Conservation (phyloP, 2,113 vertebrate species). For the Neomonachus schauinslandi region DNA sequence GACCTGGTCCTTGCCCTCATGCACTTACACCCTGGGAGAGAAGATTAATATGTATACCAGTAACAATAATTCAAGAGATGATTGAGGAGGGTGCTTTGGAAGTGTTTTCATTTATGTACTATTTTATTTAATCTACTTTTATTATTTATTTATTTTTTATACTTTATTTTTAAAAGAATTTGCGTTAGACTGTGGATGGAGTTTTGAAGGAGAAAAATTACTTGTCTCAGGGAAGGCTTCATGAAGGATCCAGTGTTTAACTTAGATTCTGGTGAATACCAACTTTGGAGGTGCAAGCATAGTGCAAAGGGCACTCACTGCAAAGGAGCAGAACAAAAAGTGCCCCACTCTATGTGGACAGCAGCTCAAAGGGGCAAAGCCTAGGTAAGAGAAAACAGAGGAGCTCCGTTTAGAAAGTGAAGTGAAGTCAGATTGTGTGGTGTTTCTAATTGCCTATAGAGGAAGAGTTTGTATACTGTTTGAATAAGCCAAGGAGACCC, state of each 20-base stretch:
- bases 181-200: neutral
- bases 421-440: neutral
- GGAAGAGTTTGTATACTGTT: neutral
- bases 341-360: fast-evolving
- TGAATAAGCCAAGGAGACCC: neutral
- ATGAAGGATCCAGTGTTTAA: neutral
- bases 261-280: neutral
- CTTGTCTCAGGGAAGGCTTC: neutral
- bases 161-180: neutral
- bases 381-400: neutral
- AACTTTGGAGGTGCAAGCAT: neutral
- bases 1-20: neutral
- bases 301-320: neutral
- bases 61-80: neutral
- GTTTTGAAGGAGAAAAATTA: neutral
- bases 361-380: neutral
- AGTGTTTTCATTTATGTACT: neutral
- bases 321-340: neutral
- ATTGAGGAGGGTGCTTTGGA: neutral
- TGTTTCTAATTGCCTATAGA: neutral
- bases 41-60: neutral
- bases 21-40: neutral
- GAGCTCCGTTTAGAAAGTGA: neutral
- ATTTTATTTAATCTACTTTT: neutral
- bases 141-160: neutral